Evolutionary conservation across 2,888 invertebrate genomes (phyloP), one percentile per base, ranked within the genome.

Genomic region (Drosophila acutilabella): DNA sequence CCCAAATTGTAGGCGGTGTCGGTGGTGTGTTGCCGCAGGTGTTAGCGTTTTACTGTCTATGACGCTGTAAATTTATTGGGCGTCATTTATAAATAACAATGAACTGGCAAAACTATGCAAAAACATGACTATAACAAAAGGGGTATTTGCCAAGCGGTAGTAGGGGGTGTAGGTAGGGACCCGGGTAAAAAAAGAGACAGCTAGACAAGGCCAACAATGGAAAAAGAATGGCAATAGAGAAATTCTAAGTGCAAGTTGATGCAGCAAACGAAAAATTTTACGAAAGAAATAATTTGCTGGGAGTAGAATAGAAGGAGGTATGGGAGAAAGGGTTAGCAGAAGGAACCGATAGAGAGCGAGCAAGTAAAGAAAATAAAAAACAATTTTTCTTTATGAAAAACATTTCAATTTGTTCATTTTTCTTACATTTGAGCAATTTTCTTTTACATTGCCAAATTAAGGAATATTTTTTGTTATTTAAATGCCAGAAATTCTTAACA

Each of bases 11-110:
- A 6, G 23, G 6, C 23, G 23, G 2, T 2, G 4, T 1, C 14
- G 2, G 0, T 1, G 14, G 2, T 16, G 11, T 4, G 36, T 4
- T 11, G 36, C 30, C 18, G 41, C 33, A 18, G 33, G 36, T 38
- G 47, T 10, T 16, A 36, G 54, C 16, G n/a, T n/a, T 18, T 18
- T n/a, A 33, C 36, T 65, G 48, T 61, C 56, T 54, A 60, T 76
- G 65, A 48, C 72, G 66, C 45, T 62, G 23, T 56, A 51, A 67
- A 76, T 78, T 77, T 73, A 77, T 77, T 77, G 73, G 38, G 58
- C 38, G 16, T 54, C 23, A 58, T 36, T 53, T 73, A 73, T 73
- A 73, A 78, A 76, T 73, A 76, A 73, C 68, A 73, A 64, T 64
- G 61, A 61, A 52, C 61, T 42, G 8, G 66, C 40, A 33, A 30